These are phyloP conservation scores for Leptinotarsa texana DNA, from an alignment of 1,140 invertebrate genomes.

Conservation along the genomic window DNA sequence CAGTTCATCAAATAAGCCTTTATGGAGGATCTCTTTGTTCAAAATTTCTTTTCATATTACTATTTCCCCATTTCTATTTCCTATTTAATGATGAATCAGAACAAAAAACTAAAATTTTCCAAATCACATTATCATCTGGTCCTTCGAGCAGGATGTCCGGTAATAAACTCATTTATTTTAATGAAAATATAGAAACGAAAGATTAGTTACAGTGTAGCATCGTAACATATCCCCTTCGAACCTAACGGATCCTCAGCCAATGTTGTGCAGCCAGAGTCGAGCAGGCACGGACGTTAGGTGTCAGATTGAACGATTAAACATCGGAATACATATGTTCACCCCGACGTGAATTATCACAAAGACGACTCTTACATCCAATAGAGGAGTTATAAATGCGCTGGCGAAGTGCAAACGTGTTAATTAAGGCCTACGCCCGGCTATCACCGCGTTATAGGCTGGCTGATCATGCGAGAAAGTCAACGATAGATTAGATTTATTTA, in stretches of 20 bases:
- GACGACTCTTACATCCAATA: slow-evolving; percentile 34
- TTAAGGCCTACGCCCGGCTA: slow-evolving; percentile 28
- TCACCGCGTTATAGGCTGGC: slow-evolving; percentile 9
- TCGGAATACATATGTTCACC: slow-evolving; percentile 38
- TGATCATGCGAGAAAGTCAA: slow-evolving; percentile 1
- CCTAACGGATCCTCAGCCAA: slow-evolving; percentile 4
- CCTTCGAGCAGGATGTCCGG: background rate
- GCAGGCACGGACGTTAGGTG: slow-evolving; percentile 36
- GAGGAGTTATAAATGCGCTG: slow-evolving; percentile 33
- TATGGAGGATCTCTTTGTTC: too few relatives aligned
- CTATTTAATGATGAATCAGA: too few relatives aligned
- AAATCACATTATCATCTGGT: background rate
- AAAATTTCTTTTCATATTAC: too few relatives aligned
- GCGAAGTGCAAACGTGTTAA: slow-evolving; percentile 32
- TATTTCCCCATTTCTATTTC: too few relatives aligned
- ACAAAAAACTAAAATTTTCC: too few relatives aligned
- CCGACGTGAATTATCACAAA: slow-evolving; percentile 34
- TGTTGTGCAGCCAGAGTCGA: slow-evolving; percentile 33
- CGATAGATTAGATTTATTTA: slow-evolving; percentile 1
- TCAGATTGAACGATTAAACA: slow-evolving; percentile 36
- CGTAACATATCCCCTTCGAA: background rate
- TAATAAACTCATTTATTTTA: too few relatives aligned
- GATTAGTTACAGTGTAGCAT: background rate
- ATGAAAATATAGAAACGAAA: background rate
- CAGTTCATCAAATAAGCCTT: too few relatives aligned